Evolutionary conservation across 1,140 invertebrate genomes (phyloP), one percentile per base, ranked within the genome.

Genomic region (Sycobia sp.): DNA sequence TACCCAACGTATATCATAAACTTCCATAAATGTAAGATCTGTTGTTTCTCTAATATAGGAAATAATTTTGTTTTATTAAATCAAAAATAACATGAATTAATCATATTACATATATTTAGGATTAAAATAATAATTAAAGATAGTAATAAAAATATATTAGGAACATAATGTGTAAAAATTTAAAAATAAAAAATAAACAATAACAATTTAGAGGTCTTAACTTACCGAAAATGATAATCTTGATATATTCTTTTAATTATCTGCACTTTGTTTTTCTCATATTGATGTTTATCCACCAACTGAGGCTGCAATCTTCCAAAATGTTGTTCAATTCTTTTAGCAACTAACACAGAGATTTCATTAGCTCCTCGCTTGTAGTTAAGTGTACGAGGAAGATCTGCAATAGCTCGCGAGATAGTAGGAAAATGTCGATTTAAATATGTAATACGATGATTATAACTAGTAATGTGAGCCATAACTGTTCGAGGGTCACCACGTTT

Each of bases 401-500:
- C 73, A 54, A 82, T 82, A 4, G 80, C 80, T 44, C 80, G 74
- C 65, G 80, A 81, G 62, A 82, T 79, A 2, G 79, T 84, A 20
- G 84, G 82, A 71, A 85, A 86, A 72, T 86, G 84, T 56, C 83
- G 77, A 73, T 85, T 83, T 38, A 85, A 73, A 74, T 84, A 86
- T 39, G 84, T 86, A 66, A 84, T 79, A 4, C 88, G 84, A 70
- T 92, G 91, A 71, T 87, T 87, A 70, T 87, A 88, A 70, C 89
- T 90, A 3, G 86, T 87, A 69, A 91, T 83, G 73, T 92, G 91
- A 47, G 86, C 86, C 78, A 91, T 86, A 59, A 91, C 89, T 16
- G 87, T 91, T 27, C 89, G 83, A 32, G 87, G 87, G 76, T 91
- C 89, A 23, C 89, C 89, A 69, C 87, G 86, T 73, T 91, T 91